Evolutionary conservation across 2,113 vertebrate species (phyloP).

Genomic region (Salvator merianae): DNA sequence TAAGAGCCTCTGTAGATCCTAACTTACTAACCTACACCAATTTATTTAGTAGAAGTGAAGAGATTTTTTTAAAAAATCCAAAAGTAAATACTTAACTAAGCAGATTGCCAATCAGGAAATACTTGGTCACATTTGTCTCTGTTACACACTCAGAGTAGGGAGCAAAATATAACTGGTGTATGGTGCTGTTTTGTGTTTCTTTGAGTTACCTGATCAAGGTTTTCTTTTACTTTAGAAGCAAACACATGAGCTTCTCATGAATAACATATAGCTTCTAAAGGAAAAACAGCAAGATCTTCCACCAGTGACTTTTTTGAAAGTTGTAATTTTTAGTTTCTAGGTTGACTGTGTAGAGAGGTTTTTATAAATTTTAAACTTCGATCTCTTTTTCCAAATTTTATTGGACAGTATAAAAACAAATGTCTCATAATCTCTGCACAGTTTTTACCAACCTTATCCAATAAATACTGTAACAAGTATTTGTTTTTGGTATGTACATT

Average conservation of each 20-base stretch:
- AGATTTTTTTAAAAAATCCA: slow-evolving; percentile 59
- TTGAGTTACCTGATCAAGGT: too few relatives aligned
- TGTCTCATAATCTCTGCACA: neutral
- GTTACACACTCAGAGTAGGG: neutral
- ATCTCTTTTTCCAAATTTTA: neutral
- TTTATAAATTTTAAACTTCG: neutral
- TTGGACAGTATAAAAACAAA: neutral
- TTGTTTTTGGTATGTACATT: too few relatives aligned
- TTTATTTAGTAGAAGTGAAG: slow-evolving; percentile 61
- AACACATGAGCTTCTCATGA: slow-evolving; percentile 41
- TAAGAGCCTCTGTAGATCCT: slow-evolving; percentile 58
- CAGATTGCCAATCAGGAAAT: slow-evolving; percentile 47
- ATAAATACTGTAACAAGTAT: too few relatives aligned
- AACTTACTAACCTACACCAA: slow-evolving; percentile 63
- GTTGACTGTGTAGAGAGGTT: neutral
- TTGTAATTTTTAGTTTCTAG: neutral
- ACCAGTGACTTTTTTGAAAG: neutral
- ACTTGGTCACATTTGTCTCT: slow-evolving; percentile 51
- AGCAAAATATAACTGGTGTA: neutral
- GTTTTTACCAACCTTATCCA: too few relatives aligned
- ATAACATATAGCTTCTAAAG: slow-evolving; percentile 42
- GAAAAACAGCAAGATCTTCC: slow-evolving; percentile 8
- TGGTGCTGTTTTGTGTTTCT: neutral
- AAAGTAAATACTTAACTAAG: slow-evolving; percentile 60
- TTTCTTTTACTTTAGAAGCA: slow-evolving; percentile 20